A percentile compares a stretch with the other conserved stretches of the same genome.
Conservation (phyloP, 2,888 invertebrate species). For the Dyspetes luteomarginatus region DNA sequence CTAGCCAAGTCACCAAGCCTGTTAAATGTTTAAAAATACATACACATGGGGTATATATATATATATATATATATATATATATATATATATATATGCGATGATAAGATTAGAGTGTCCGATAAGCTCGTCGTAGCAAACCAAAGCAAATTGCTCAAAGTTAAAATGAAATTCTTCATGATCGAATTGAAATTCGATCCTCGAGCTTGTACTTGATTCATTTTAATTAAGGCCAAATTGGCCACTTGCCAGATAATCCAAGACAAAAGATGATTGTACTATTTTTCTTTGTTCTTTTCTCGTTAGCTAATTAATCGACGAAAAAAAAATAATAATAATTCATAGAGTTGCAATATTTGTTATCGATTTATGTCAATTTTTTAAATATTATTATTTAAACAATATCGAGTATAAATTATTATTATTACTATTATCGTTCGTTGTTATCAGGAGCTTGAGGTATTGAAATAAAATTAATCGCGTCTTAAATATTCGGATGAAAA, state of each 20-base stretch:
- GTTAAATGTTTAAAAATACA: neutral
- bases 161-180: conserved; percentile 27
- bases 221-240: neutral
- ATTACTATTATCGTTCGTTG: too few species aligned
- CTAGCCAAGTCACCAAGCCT: conserved; percentile 37
- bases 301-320: neutral
- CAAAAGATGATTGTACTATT: neutral
- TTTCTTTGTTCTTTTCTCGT: neutral
- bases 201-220: conserved; percentile 10
- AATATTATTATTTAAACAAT: too few species aligned
- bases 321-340: neutral
- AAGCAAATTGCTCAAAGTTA: conserved; percentile 33
- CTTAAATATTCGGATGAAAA: too few species aligned
- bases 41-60: neutral
- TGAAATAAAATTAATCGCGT: too few species aligned
- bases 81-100: neutral
- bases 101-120: conserved; percentile 18
- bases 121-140: conserved; percentile 12
- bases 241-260: neutral
- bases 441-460: too few species aligned
- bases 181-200: conserved; percentile 23
- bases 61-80: neutral
- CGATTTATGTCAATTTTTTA: too few species aligned
- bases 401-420: too few species aligned
- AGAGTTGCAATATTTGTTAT: too few species aligned